A percentile compares a stretch with the other conserved stretches of the same genome.
These are phyloP conservation scores for Ametastegia equiseti DNA, from an alignment of 2,888 invertebrate species.

Conservation along the genomic window DNA sequence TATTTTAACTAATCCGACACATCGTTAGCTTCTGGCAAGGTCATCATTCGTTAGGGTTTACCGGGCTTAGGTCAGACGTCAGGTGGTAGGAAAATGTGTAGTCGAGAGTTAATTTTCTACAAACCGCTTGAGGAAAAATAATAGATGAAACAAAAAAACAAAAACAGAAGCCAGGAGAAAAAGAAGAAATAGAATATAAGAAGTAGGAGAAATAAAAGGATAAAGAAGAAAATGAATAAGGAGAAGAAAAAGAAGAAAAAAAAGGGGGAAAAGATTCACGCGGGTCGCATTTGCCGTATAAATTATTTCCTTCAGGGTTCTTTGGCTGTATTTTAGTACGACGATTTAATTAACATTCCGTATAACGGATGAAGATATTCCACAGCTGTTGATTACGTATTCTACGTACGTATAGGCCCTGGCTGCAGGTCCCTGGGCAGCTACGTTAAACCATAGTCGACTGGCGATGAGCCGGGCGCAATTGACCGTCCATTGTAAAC, in stretches of 20 bases:
- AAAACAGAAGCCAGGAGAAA: not conserved
- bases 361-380: slow-evolving; percentile 42
- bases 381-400: slow-evolving; percentile 41
- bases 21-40: slow-evolving; percentile 38
- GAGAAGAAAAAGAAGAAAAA: not conserved
- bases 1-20: slow-evolving; percentile 40
- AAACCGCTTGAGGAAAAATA: not conserved
- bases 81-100: not conserved
- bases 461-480: slow-evolving; percentile 35
- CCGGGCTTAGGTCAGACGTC: slow-evolving; percentile 10
- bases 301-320: slow-evolving; percentile 31
- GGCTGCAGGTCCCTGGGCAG: not conserved
- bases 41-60: slow-evolving; percentile 38
- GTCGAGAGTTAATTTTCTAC: slow-evolving; percentile 27
- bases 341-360: slow-evolving; percentile 47
- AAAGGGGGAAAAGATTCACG: slow-evolving; percentile 9
- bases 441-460: slow-evolving; percentile 34
- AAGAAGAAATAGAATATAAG: not conserved
- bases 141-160: not conserved
- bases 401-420: slow-evolving; percentile 18
- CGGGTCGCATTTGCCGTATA: slow-evolving; percentile 22
- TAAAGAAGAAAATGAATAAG: not conserved
- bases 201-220: not conserved
- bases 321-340: slow-evolving; percentile 18
- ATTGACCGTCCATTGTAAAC: slow-evolving; percentile 40